These are phyloP conservation scores for Pseudomyrmex flavicornis DNA, from an alignment of 1,140 invertebrate genomes.

Conservation along the genomic window DNA sequence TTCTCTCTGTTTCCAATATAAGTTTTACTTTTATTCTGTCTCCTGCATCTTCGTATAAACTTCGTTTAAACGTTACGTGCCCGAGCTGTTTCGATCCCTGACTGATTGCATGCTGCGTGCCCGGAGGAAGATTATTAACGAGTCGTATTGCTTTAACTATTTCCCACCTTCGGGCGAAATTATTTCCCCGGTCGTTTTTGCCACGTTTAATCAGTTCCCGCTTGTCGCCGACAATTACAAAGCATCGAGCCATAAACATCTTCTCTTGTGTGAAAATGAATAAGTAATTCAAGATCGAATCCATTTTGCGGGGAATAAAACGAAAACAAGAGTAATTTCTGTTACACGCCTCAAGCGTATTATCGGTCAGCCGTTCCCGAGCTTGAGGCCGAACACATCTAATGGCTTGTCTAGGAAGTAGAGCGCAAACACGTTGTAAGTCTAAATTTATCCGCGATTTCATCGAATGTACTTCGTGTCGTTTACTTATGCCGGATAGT, in stretches of 20 bases:
- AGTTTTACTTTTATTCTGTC: not conserved
- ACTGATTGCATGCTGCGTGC: not conserved
- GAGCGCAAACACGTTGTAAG: constrained; percentile 74
- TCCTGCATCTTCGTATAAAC: constrained; percentile 40
- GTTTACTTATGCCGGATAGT: constrained; percentile 64
- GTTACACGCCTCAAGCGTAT: not conserved
- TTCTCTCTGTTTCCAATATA: constrained; percentile 40
- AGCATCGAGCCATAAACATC: not conserved
- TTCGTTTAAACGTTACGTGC: constrained; percentile 40
- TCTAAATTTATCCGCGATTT: constrained; percentile 76
- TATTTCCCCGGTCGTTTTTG: not conserved
- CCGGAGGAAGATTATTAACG: constrained; percentile 45
- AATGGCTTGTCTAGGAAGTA: constrained; percentile 74
- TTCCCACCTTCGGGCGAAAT: not conserved
- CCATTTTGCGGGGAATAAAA: not conserved
- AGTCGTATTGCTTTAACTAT: constrained; percentile 30
- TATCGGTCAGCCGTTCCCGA: not conserved
- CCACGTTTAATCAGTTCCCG: constrained; percentile 30
- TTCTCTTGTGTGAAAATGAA: not conserved
- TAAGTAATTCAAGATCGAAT: not conserved
- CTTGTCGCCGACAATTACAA: not conserved
- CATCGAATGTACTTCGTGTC: constrained; percentile 65
- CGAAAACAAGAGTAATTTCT: not conserved
- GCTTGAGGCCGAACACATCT: constrained; percentile 58
- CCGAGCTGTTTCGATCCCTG: not conserved